phyloP scores from a whole-genome alignment of 2,797 vertebrate species.

The Danio kyathit region DNA sequence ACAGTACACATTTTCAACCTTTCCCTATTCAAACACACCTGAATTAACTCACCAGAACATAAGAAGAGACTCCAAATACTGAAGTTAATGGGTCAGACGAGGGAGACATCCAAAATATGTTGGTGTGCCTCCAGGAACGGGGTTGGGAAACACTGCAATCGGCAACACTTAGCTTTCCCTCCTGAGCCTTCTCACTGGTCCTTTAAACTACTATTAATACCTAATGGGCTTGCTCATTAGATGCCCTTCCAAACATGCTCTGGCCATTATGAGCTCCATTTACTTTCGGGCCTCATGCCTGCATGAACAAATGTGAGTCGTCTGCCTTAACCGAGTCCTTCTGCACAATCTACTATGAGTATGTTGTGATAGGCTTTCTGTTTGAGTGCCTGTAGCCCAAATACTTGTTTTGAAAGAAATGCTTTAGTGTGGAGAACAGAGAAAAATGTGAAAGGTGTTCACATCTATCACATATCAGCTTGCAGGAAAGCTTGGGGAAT shows the following conservation, averaged over 20 bases:
- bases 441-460: neutral
- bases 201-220: constrained; percentile 80
- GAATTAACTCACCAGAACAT: no score
- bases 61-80: no score
- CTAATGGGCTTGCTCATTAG: constrained; percentile 81
- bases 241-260: constrained; percentile 73
- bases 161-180: constrained; percentile 28
- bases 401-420: constrained; percentile 3
- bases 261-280: constrained; percentile 76
- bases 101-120: no score
- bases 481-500: constrained; percentile 20
- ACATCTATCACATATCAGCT: neutral
- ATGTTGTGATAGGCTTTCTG: neutral
- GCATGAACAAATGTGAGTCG: constrained; percentile 69
- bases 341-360: constrained; percentile 24
- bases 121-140: no score
- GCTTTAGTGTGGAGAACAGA: constrained; percentile 5
- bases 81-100: no score
- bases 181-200: constrained; percentile 64
- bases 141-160: neutral
- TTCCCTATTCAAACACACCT: no score
- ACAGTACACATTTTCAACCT: no score
- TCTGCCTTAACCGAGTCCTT: constrained; percentile 59
- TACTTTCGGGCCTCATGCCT: constrained; percentile 71
- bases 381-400: neutral